Evolutionary conservation across 2,113 vertebrate species (phyloP), one percentile per base, ranked within the genome.

Genomic region (Cebidichthys violaceus): DNA sequence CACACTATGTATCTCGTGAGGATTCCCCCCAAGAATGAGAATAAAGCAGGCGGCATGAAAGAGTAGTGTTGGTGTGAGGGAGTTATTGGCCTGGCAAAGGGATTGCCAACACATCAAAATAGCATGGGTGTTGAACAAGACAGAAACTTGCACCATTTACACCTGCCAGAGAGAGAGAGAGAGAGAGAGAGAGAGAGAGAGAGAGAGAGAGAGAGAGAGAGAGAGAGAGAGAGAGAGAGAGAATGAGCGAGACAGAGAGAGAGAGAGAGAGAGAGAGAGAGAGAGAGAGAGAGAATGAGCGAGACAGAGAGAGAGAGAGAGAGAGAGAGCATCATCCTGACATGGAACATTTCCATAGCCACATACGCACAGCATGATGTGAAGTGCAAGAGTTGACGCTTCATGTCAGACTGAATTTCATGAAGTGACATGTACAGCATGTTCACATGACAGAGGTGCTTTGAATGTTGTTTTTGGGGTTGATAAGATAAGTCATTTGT

Each of bases 51-150:
- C 88, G 79, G 91, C 89, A 90, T 94, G 92, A 94, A 93, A 93
- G 93, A 94, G 90, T 86, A 90, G 93, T 92, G 88, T 87, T 94
- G 94, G 94, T 93, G 93, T 91, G 87, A 92, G 92, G 86, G 89
- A 94, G 92, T 88, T 94, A 93, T 92, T 91, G 94, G 94, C 89
- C 90, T 92, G 92, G 94, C 91, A 92, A 92, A 94, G 88, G 91
- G 93, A 91, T 92, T 93, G 94, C 93, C 90, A 92, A 89, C 92
- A 93, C 94, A 93, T 94, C 94, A 94, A 93, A 94, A 93, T 90
- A 90, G 88, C 89, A 90, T 69, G 86, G 92, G 90, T 93, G 90
- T 94, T 84, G 90, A 93, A 94, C 94, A 94, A 93, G 92, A 93
- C 92, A 91, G 90, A 90, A 94, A 93, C 86, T 90, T 87, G 89